Base-by-base conservation (phyloP, 2,797 vertebrate species). In the Paguma larvata region DNA sequence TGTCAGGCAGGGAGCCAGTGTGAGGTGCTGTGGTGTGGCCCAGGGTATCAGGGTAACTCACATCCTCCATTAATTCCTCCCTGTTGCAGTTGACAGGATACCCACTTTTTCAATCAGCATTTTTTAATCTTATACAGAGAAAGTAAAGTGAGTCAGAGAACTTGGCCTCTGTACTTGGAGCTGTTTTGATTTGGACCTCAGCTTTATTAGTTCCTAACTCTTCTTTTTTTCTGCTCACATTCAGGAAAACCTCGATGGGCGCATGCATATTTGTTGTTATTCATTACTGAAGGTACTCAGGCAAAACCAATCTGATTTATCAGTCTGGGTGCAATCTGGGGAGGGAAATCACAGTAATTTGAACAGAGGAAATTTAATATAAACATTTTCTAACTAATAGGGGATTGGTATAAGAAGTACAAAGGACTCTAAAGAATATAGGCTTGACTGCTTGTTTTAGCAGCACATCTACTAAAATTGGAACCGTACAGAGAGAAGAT, bases 361-460 rank as follows among this genome's bases (percentile, higher is more conserved):
- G 51, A 90, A 87, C 23, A 93, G 44, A 96, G 34, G 85, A 93
- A 68, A 9, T 59, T 72, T 79, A 87, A 67, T 85, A 75, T 89
- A 59, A 91, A 75, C 2, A 68, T 44, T 70, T 85, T 75, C 70
- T 62, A 78, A 27, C 44, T 85, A 70, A 16, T 19, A 85, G 41
- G 44, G 23, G 11, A 48, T 67, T 89, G 23, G 32, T 5, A 9
- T 83, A 89, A 72, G 30, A 83, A 89, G 41, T 41, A 87, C 18
- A 19, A 63, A 80, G 41, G 38, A 72, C 4, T 11, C 6, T 75
- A 21, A 86, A 53, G 65, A 85, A 68, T 48, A 41, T 48, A 78
- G 38, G 10, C 25, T 48, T 44, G 5, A 68, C 38, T 56, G 21
- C 30, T 85, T 19, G 15, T 19, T 82, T 44, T 21, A n/a, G 63